Evolutionary conservation across 2,888 invertebrate genomes (phyloP), one percentile per base, ranked within the genome.

Genomic region (Eudasyphora cyanicolor): DNA sequence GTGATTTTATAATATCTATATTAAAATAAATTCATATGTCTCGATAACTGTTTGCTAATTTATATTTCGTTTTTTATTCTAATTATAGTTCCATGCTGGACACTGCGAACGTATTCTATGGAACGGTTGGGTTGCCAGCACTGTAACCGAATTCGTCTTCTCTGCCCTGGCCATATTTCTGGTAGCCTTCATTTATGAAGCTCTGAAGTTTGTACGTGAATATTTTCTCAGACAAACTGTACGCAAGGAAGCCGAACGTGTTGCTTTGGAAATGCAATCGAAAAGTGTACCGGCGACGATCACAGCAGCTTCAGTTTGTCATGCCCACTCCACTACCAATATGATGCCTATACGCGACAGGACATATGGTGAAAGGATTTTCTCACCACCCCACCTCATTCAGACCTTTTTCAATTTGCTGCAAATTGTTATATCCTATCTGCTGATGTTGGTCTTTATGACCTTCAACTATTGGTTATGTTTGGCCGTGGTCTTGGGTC

Each of bases 151-250:
- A 86, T 94, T 99, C 87, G 93, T 98, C 51, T 96, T 96, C 0
- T 98, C 99, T 0, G 97, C 97, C 90, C 93, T 98, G 76, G 97
- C 96, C 64, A 96, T 99, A 87, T 97, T 98, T 92, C 93, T 97
- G 70, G 94, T 98, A 90, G 97, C 97, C 0, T 95, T 98, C 27
- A 93, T 98, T n/a, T 99, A 99, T 91, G 99, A 99, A 93, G 98
- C 97, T 0, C 94, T 99, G 2, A 99, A 99, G 93, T 98, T 97
- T 93, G 95, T 93, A 89, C 91, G 94, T 0, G 94, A 94, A 87
- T 92, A 88, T 12, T 84, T 89, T 49, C 64, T 88, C 19, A 86
- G 88, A 2, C 81, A 86, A 24, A 87, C 87, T 3, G 86, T 87
- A 0, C 87, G 87, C 19, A 86, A 86, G 62, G 87, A 88, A 79